Percentiles rank a stretch among this genome's conserved stretches.
These are phyloP conservation scores for Puffinus mauretanicus DNA, from an alignment of 2,113 vertebrate genomes.

Conservation along the genomic window DNA sequence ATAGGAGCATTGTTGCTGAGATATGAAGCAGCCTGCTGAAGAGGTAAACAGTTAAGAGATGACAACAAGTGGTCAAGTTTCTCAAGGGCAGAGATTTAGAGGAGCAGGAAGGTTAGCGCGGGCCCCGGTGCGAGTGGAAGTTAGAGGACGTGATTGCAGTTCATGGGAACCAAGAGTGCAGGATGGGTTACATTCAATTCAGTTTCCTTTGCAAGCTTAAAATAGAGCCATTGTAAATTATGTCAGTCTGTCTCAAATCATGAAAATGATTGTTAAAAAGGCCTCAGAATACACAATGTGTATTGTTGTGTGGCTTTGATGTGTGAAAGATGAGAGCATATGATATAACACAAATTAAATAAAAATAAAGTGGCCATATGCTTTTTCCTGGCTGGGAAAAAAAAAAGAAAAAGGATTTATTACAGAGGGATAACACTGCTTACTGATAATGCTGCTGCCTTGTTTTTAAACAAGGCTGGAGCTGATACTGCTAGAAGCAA, in stretches of 20 bases:
- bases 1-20: slow-evolving; percentile 51
- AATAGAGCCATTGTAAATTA: slow-evolving; percentile 99
- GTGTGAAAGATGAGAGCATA: slow-evolving; percentile 89
- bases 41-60: slow-evolving; percentile 72
- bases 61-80: slow-evolving; percentile 74
- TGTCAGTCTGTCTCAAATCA: slow-evolving; percentile 89
- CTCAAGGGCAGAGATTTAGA: slow-evolving; percentile 78
- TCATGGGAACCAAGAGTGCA: slow-evolving; percentile 98
- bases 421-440: not conserved
- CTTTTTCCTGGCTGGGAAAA: slow-evolving; percentile 47
- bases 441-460: not conserved
- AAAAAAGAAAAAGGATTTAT: not conserved
- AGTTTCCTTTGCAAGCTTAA: slow-evolving; percentile 95
- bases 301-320: slow-evolving; percentile 88
- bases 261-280: slow-evolving; percentile 88
- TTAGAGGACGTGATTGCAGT: slow-evolving; percentile 89
- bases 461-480: not conserved
- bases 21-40: slow-evolving; percentile 40
- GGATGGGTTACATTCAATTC: slow-evolving; percentile 99
- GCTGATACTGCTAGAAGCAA: not conserved
- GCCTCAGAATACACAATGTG: slow-evolving; percentile 84
- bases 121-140: slow-evolving; percentile 80
- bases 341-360: slow-evolving; percentile 72
- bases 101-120: slow-evolving; percentile 80
- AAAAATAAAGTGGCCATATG: slow-evolving; percentile 57